Conservation (phyloP, 2,888 invertebrate genomes). For the Cephus nigrinus region DNA sequence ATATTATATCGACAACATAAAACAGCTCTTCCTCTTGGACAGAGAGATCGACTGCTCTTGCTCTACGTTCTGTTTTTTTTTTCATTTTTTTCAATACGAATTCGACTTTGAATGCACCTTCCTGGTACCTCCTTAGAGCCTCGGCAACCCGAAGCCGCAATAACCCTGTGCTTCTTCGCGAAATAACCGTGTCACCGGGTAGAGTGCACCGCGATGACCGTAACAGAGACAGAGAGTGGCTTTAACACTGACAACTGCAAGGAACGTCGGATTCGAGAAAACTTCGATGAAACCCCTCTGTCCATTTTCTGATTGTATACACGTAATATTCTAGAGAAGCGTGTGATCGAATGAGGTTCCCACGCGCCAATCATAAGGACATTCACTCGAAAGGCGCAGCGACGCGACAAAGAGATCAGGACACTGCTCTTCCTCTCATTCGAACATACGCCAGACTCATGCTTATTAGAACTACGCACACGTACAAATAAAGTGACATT, state of each 20-base stretch:
- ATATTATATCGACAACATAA: constrained; percentile 66
- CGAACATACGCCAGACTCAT: background rate
- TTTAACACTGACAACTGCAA: background rate
- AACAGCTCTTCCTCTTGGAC: constrained; percentile 55
- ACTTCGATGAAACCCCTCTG: constrained; percentile 44
- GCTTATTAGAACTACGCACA: background rate
- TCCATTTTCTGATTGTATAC: constrained; percentile 48
- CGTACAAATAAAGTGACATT: background rate
- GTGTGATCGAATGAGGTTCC: constrained; percentile 34
- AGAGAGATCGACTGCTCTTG: constrained; percentile 44
- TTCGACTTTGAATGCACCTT: too few species aligned
- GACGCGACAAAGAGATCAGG: too few species aligned
- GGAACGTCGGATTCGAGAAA: background rate
- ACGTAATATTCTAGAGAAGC: constrained; percentile 32
- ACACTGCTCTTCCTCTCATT: background rate
- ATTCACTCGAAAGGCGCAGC: too few species aligned
- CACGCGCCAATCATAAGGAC: too few species aligned
- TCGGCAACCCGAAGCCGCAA: too few species aligned
- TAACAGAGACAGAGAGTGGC: background rate
- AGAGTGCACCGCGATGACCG: background rate
- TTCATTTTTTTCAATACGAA: too few species aligned
- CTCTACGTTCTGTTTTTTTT: background rate
- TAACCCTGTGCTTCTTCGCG: background rate
- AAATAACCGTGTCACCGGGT: background rate
- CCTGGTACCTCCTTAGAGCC: too few species aligned